These are phyloP conservation scores for Lipotes vexillifer DNA, from an alignment of 2,113 vertebrate genomes.

Conservation along the genomic window DNA sequence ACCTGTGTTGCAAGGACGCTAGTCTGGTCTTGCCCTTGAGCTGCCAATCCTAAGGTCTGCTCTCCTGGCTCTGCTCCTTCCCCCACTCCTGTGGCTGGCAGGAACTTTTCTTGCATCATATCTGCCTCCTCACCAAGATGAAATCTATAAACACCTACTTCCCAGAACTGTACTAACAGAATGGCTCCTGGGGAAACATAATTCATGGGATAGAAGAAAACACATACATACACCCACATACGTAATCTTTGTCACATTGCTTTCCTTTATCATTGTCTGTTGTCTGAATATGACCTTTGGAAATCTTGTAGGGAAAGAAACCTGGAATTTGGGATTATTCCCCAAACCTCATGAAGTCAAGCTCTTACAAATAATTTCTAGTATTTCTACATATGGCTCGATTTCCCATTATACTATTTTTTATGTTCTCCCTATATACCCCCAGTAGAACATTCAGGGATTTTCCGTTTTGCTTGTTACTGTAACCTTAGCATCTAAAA, in stretches of 20 bases:
- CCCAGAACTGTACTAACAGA: not conserved
- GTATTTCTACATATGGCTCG: not conserved
- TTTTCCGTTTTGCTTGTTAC: not conserved
- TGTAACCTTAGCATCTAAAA: not conserved
- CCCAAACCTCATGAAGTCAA: not conserved
- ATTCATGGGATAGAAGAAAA: not conserved
- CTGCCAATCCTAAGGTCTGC: not conserved
- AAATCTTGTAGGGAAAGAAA: not conserved
- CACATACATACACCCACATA: not conserved
- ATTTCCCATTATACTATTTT: not conserved
- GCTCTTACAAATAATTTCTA: not conserved
- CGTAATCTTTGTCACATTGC: not conserved
- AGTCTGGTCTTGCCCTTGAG: not conserved
- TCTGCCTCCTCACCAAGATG: not conserved
- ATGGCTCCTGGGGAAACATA: not conserved
- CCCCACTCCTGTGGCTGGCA: not conserved
- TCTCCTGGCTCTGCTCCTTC: not conserved
- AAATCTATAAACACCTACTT: not conserved
- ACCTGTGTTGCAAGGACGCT: not conserved
- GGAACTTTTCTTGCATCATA: not conserved
- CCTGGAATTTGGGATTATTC: not conserved
- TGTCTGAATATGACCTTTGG: not conserved
- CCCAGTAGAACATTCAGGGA: not conserved
- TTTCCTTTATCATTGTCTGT: not conserved
- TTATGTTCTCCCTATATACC: not conserved